Evolutionary conservation across 2,888 invertebrate genomes (phyloP), one percentile per base, ranked within the genome.

Genomic region (Thecophora atra): DNA sequence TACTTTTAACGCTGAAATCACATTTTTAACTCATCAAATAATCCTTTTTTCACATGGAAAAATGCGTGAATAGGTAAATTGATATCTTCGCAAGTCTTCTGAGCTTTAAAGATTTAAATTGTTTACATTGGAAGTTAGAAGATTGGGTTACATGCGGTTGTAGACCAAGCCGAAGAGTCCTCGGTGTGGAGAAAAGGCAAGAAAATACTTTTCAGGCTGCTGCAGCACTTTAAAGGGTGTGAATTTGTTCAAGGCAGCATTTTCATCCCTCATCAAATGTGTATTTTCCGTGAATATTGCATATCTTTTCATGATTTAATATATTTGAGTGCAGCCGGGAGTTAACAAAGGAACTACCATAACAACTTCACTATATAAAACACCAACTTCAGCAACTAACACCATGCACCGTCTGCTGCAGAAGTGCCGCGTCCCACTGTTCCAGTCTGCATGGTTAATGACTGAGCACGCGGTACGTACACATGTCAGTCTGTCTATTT

Each of bases 391-490:
- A 64, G 21, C 21, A 21, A 42, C 56, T 47, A 19, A 24, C 47
- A 63, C 42, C 19, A 4, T 63, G 42, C 44, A 19, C 11, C 63
- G 11, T 19, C 42, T 30, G 19, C 37, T 52, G 28, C 30, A 42
- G 24, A 26, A 42, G 17, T 17, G 21, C 1, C 66, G 28, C 51
- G 51, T 30, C 19, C 11, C 13, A 28, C 26, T 28, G 60, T 65
- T 64, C 15, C 54, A 47, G 44, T 6, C 56, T 65, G 65, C 58
- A 71, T 71, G 60, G 66, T 66, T 66, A 66, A 71, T 71, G 71
- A 66, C n/a, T 65, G 64, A 42, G 65, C 71, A 71, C 65, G 60
- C 64, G 60, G 26, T 21, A 66, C 11, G 26, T 21, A 66, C 11
- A 28, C 28, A 65, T 17, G 28, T 30, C 15, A 28, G 63, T 70